Conservation (phyloP, 2,888 invertebrate species). For the Gibbula magus region DNA sequence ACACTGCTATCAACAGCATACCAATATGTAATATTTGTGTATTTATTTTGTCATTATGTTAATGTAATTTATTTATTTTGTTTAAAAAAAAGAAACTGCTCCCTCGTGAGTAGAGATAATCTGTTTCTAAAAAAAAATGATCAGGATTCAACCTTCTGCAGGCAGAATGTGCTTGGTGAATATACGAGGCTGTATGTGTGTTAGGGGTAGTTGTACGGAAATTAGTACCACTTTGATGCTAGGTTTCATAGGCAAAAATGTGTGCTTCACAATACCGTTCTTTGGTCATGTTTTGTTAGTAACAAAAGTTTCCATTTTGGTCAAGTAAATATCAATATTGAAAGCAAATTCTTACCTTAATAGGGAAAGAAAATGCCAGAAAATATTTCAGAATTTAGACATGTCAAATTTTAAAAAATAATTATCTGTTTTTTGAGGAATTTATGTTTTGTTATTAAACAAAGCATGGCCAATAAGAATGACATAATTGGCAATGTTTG, state of each 20-base stretch:
- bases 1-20: neutral
- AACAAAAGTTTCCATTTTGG: too few species aligned
- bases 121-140: neutral
- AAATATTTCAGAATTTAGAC: too few species aligned
- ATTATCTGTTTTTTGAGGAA: too few species aligned
- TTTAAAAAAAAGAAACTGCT: neutral
- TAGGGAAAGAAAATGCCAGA: too few species aligned
- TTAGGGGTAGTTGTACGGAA: neutral
- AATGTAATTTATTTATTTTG: constrained; percentile 23
- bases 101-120: neutral
- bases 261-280: too few species aligned
- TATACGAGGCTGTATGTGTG: neutral
- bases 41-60: constrained; percentile 14
- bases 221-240: too few species aligned
- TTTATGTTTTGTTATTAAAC: neutral
- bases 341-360: too few species aligned
- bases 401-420: too few species aligned
- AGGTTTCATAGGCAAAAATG: too few species aligned
- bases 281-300: too few species aligned
- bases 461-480: neutral
- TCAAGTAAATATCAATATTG: too few species aligned
- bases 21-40: constrained; percentile 17
- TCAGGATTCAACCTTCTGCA: neutral
- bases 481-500: neutral
- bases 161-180: neutral